Conservation (phyloP, 2,113 vertebrate genomes). For the Scartelaos histophorus region DNA sequence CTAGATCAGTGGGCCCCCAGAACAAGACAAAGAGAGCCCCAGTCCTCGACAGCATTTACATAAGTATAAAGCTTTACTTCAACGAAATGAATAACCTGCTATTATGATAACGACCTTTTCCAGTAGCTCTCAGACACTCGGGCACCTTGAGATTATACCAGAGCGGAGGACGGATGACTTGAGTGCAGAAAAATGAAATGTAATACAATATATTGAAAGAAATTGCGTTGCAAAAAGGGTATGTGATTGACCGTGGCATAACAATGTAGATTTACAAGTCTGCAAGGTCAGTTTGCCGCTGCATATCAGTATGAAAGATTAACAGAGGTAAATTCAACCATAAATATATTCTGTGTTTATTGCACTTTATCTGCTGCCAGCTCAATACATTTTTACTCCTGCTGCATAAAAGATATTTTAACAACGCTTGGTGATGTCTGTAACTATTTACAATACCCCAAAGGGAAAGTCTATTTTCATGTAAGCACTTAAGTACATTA, state of each 20-base stretch:
- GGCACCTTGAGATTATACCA: slow-evolving; percentile 56
- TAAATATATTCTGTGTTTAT: not conserved
- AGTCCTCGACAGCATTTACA: slow-evolving; percentile 51
- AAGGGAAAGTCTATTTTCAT: not conserved
- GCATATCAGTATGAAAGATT: slow-evolving; percentile 10
- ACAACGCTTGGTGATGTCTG: not conserved
- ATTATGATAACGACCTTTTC: slow-evolving; percentile 57
- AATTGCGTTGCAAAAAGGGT: slow-evolving; percentile 12
- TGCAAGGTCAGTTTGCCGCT: slow-evolving; percentile 6
- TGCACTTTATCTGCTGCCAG: not conserved
- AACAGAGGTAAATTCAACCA: slow-evolving; percentile 2
- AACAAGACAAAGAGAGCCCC: slow-evolving; percentile 56
- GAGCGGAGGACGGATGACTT: slow-evolving; percentile 27
- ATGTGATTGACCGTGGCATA: not conserved
- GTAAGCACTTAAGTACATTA: not conserved
- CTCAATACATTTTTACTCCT: not conserved
- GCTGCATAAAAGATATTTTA: not conserved
- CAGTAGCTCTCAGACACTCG: slow-evolving; percentile 38
- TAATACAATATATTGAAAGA: slow-evolving; percentile 27
- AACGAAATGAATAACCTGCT: slow-evolving; percentile 53
- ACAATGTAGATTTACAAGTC: slow-evolving; percentile 3
- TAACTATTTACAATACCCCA: not conserved
- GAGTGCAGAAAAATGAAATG: slow-evolving; percentile 16
- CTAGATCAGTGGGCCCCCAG: slow-evolving; percentile 58
- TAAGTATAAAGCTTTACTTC: slow-evolving; percentile 54